phyloP scores from a whole-genome alignment of 2,888 invertebrate genomes.

The Vanessa cardui region DNA sequence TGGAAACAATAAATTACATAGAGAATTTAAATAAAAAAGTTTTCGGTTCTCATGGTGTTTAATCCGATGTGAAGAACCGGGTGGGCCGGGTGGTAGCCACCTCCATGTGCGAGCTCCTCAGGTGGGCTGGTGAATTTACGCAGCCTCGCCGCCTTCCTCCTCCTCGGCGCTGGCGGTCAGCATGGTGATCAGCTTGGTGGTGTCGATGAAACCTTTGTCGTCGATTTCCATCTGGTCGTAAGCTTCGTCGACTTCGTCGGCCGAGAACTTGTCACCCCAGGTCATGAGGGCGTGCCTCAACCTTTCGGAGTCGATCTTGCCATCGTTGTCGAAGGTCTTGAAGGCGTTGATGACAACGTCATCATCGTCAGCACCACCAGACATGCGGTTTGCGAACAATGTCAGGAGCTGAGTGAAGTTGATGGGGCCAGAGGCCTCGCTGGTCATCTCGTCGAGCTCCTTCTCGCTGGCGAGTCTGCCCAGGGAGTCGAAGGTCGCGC shows the following conservation, averaged over 20 bases:
- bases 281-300: slow-evolving; percentile 95
- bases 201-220: slow-evolving; percentile 95
- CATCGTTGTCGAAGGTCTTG: slow-evolving; percentile 94
- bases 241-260: slow-evolving; percentile 94
- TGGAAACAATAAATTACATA: slow-evolving; percentile 81
- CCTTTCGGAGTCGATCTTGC: slow-evolving; percentile 94
- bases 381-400: slow-evolving; percentile 96
- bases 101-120: slow-evolving; percentile 45
- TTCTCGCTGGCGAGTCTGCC: slow-evolving; percentile 95
- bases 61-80: slow-evolving; percentile 61
- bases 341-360: slow-evolving; percentile 96
- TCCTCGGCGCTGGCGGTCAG: slow-evolving; percentile 94
- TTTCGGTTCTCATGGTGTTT: slow-evolving; percentile 68
- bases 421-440: slow-evolving; percentile 94
- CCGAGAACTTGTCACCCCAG: slow-evolving; percentile 96
- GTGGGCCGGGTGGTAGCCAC: slow-evolving; percentile 55
- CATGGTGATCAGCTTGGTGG: slow-evolving; percentile 92
- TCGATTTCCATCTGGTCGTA: slow-evolving; percentile 97
- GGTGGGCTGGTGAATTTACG: slow-evolving; percentile 52
- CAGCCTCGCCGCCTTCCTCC: slow-evolving; percentile 85
- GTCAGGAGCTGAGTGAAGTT: slow-evolving; percentile 97
- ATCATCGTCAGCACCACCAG: slow-evolving; percentile 95
- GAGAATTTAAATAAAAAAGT: slow-evolving; percentile 66
- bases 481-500: slow-evolving; percentile 95
- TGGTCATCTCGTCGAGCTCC: slow-evolving; percentile 94